Evolutionary conservation across 1,140 invertebrate genomes (phyloP).

Genomic region (Leptestheria dahalacensis): DNA sequence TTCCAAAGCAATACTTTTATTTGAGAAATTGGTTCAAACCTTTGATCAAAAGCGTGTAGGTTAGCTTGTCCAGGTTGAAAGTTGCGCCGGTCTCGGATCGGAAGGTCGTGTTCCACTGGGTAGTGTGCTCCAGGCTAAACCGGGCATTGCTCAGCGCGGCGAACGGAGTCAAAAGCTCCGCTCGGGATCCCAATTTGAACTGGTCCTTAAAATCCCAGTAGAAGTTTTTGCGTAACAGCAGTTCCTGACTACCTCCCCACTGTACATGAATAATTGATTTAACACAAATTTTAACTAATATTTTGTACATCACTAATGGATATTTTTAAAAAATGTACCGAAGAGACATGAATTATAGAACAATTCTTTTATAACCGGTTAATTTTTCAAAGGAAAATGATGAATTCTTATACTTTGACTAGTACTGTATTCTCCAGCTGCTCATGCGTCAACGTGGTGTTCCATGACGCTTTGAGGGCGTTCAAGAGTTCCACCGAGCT

Average conservation of each 20-base stretch:
- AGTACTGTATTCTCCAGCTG: not conserved
- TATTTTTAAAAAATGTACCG: too few relatives aligned
- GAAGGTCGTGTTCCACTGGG: not conserved
- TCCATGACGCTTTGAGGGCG: not conserved
- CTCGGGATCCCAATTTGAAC: not conserved
- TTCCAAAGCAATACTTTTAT: too few relatives aligned
- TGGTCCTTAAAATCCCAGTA: constrained; percentile 1
- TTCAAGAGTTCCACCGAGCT: not conserved
- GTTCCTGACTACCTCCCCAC: not conserved
- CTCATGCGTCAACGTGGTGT: not conserved
- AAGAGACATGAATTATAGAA: too few relatives aligned
- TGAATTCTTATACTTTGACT: not conserved
- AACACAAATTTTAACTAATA: not conserved
- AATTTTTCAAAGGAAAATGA: not conserved
- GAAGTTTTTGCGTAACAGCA: not conserved
- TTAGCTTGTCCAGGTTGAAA: not conserved
- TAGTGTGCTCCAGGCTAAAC: not conserved
- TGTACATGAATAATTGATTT: not conserved
- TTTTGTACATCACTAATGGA: too few relatives aligned
- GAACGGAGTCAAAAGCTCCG: not conserved
- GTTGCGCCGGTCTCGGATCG: not conserved
- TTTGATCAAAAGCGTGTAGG: not conserved
- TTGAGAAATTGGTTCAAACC: not conserved
- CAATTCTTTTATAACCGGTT: too few relatives aligned
- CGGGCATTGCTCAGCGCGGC: not conserved